Evolutionary conservation across 1,140 invertebrate genomes (phyloP), one percentile per base, ranked within the genome.

Genomic region (Dendroctonus valens): DNA sequence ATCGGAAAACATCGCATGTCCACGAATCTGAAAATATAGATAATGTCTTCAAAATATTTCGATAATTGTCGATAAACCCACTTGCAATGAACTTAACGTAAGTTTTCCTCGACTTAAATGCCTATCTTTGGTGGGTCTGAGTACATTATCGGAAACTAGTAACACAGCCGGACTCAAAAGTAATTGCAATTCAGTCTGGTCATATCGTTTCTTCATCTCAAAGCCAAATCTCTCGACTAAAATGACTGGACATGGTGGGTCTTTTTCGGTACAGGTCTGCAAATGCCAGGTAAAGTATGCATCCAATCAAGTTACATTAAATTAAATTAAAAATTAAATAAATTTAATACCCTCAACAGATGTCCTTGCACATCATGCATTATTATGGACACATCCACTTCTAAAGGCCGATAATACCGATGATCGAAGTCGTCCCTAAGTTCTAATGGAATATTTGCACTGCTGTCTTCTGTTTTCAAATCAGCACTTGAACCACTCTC

Each of bases 341-440:
- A 12, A 11, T 51, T 15, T 12, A 51, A 58, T 76, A 86, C 84
- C 74, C 92, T 96, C 26, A 96, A 85, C 46, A 96, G 78, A 83
- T 99, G 95, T 2, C 89, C 96, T 77, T 97, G 93, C 64, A 98
- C 91, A 73, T 98, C 94, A 72, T 98, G 94, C 74, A 98, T 89
- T 14, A 92, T 95, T n/a, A 97, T 87, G 2, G 93, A 94, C 3
- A 98, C 92, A 14, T 88, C 91, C 1, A 98, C 94, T 74, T 96
- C 89, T 42, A 98, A 80, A 1, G 96, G 93, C 41, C 96, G 81
- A 79, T 95, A 97, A 8, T 88, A 81, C 54, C 96, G 81, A 7
- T 91, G 88, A 83, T 99, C 96, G 70, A 95, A 92, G 3, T 86
- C 72, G 71, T 72, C 79, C 72, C 57, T 66, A 46, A 77, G 59